Evolutionary conservation across 2,113 vertebrate genomes (phyloP), one percentile per base, ranked within the genome.

Genomic region (Talpa occidentalis): DNA sequence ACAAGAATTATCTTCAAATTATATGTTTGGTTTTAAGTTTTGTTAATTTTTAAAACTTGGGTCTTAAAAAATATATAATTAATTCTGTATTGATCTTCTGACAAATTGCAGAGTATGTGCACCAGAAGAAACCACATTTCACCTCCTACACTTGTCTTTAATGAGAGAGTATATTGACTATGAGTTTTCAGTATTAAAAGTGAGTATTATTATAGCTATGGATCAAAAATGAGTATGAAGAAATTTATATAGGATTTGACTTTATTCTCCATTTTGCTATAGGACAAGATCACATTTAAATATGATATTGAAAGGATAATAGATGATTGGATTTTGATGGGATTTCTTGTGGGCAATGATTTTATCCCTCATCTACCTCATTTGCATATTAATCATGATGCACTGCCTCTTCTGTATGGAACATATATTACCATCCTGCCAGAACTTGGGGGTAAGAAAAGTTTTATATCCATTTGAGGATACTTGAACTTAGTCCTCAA

Each of bases 301-400:
- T 99, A 99, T 96, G 99, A 99, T 97, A 98, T 99, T 98, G 99
- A 99, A 98, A 98, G 99, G 96, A 99, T 99, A 98, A 99, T 99
- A 98, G 99, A 99, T 93, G 99, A 99, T 98, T 99, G 99, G 99
- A 99, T 99, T 96, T 98, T 99, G 97, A 99, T 99, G 99, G 99
- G 99, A 93, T 99, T 99, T 98, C 99, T 99, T 70, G 99, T 99
- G 93, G 99, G 99, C 96, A 99, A 99, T 96, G 99, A 99, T 98
- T 99, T 99, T 98, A 99, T 99, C 97, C 99, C 99, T 98, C 99
- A 99, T 98, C 99, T 99, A 98, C 99, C 99, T 98, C 98, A 99
- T 98, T 99, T 99, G 90, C 99, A 99, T 97, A 99, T 99, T 98
- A 99, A 98, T 97, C 99, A 99, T 91, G 99, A 99, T 95, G 99